Evolutionary conservation across 2,888 invertebrate species (phyloP).

Genomic region (Crossocerus cetratus): DNA sequence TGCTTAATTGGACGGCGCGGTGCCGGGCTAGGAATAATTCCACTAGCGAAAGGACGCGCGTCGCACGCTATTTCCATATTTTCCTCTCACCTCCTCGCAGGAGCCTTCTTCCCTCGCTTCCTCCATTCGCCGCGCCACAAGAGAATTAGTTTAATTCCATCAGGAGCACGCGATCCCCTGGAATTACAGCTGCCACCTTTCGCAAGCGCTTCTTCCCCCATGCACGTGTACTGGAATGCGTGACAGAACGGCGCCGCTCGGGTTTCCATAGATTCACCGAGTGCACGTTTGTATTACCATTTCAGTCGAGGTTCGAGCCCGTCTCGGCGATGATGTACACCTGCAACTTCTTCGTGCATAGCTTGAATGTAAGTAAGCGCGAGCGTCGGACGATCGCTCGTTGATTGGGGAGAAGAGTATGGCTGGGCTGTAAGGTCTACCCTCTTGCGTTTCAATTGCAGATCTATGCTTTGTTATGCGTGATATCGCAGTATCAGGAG

Average conservation of each 20-base stretch:
- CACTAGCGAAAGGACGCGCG: too few species aligned
- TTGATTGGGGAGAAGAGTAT: background rate
- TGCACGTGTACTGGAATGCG: too few species aligned
- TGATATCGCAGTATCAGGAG: constrained; percentile 92
- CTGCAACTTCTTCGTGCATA: constrained; percentile 86
- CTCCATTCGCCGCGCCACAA: too few species aligned
- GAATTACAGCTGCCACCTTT: too few species aligned
- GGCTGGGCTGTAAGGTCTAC: constrained; percentile 11
- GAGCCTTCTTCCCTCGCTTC: too few species aligned
- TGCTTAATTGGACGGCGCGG: background rate
- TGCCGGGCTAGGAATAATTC: too few species aligned
- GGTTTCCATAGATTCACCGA: constrained; percentile 1
- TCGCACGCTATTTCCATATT: too few species aligned
- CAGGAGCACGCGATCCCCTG: too few species aligned
- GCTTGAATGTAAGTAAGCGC: constrained; percentile 85
- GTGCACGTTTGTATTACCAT: constrained; percentile 60
- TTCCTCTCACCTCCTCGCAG: too few species aligned
- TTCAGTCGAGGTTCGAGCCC: constrained; percentile 86
- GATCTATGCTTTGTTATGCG: constrained; percentile 88
- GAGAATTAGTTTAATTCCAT: too few species aligned
- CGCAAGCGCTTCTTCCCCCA: too few species aligned
- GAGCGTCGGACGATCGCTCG: constrained; percentile 13
- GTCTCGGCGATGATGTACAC: constrained; percentile 87
- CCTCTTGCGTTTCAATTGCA: constrained; percentile 22
- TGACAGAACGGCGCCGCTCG: too few species aligned